Evolutionary conservation across 2,888 invertebrate genomes (phyloP), one percentile per base, ranked within the genome.

Genomic region (Tipula vernalis): DNA sequence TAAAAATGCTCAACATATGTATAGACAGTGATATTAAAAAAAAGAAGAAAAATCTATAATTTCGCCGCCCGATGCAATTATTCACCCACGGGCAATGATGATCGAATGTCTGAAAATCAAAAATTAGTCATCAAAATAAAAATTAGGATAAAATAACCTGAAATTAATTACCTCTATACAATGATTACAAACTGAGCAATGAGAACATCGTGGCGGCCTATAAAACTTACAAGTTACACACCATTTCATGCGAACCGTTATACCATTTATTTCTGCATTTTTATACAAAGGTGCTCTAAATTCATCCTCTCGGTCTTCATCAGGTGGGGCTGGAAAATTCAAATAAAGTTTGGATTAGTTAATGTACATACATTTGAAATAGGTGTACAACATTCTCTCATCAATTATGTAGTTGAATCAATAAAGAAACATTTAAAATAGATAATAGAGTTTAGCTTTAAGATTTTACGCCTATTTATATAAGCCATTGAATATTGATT

Each of bases 141-240:
- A 87, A 51, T 51, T 36, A 84, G 1, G 1, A 13, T 36, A 36
- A 83, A 86, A 28, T 13, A 44, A 36, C 51, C 39, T 28, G 28
- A 28, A 28, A 28, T 28, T 28, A 28, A 39, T 83, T 90, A 97
- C 97, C 95, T 98, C 98, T 92, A 98, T 98, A 92, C 99, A 99
- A 91, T 98, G 98, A 93, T 99, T 98, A 94, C 99, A 99, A 87
- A 99, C 98, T 89, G 98, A 98, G 93, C 99, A 99, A 92, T 99
- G 99, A 87, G 98, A 98, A 92, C 99, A 99, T 90, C 99, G 94
- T 88, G 99, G 99, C 91, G 99, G 99, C 90, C 99, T 94, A 93
- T 99, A 99, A 93, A 99, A 99, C 93, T 99, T 98, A 93, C 99
- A 99, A 2, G 99, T 99, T 89, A 98, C 97, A 93, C 99, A 99